Evolutionary conservation across 1,140 invertebrate species (phyloP), one percentile per base, ranked within the genome.

Genomic region (Drosophila kanapiae): DNA sequence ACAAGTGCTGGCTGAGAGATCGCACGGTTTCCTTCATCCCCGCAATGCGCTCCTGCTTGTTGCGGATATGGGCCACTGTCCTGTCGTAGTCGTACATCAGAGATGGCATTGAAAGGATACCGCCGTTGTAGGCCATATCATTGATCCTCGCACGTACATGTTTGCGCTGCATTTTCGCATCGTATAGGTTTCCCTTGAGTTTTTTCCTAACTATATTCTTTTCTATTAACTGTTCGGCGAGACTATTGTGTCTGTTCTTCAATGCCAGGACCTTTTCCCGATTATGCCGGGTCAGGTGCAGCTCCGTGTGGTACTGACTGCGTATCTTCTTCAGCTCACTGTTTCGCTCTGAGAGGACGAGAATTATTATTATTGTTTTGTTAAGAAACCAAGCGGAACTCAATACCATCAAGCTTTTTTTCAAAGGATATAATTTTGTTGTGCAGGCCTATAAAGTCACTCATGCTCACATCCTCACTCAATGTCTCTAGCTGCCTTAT

Each of bases 341-440:
- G 4, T 56, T 70, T 35, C 63, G 38, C 4, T 68, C 67, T 70
- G 1, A 16, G 16, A 1, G 14, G 11, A 9, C 7, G 16, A 13
- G 1, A 11, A 13, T 16, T 16, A 29, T 27, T 58, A 58, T 29
- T 4, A 11, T 14, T 11, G 16, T 16, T 3, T 6, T n/a, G 1
- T 4, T 7, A 3, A 33, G 8, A 14, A 8, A n/a, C n/a, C 9
- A 14, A 10, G n/a, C 6, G 0, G 0, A 29, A 10, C 8, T n/a
- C 1, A n/a, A 14, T 69, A 78, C 75, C 75, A n/a, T 78, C 72
- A 10, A 78, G 8, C 27, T 78, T 78, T 1, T 35, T 69, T 42
- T 69, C 16, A 16, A 78, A 9, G 13, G 6, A 14, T 0, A 16
- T 0, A 4, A 56, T 10, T 16, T 69, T 59, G 4, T 18, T 47